Percentiles rank a stretch among this genome's conserved stretches.
These are phyloP conservation scores for Chaetophractus vellerosus DNA, from an alignment of 2,797 vertebrate genomes.

Conservation along the genomic window DNA sequence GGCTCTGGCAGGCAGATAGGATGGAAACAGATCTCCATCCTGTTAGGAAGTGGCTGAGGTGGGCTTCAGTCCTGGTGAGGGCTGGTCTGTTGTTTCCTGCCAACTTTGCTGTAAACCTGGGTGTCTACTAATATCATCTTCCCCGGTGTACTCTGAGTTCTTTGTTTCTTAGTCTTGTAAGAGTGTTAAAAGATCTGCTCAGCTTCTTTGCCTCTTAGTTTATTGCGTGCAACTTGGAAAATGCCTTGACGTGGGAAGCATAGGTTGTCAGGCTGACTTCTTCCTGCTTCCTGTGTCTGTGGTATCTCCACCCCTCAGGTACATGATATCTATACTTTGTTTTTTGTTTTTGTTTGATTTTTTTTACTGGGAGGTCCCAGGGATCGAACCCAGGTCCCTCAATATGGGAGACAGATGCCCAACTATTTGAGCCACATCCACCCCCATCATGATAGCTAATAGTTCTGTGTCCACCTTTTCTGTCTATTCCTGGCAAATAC, in stretches of 20 bases:
- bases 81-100: neutral
- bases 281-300: neutral
- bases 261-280: neutral
- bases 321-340: no score
- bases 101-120: neutral
- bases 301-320: neutral
- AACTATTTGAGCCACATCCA: no score
- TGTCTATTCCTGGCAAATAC: neutral
- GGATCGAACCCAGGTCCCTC: no score
- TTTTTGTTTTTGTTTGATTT: no score
- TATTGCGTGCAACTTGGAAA: neutral
- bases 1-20: neutral
- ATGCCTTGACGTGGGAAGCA: neutral
- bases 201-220: neutral
- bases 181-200: neutral
- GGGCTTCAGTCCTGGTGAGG: neutral
- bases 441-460: no score
- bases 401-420: no score
- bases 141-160: neutral
- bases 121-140: neutral
- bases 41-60: neutral
- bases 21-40: neutral
- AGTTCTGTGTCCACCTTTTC: neutral
- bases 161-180: neutral
- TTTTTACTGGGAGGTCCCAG: no score